These are phyloP conservation scores for Salvator merianae DNA, from an alignment of 2,113 vertebrate species.

Conservation along the genomic window DNA sequence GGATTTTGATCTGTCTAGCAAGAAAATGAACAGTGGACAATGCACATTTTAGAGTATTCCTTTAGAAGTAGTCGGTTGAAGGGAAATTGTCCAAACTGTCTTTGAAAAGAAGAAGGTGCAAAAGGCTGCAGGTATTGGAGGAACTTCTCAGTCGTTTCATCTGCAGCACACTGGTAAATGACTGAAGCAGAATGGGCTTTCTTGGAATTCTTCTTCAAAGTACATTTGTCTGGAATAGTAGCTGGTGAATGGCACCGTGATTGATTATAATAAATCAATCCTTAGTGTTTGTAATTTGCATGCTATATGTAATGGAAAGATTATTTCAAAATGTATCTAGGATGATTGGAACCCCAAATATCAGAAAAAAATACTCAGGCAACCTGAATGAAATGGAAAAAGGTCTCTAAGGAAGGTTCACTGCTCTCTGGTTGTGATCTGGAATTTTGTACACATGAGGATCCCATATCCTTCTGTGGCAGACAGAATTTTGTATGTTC, in stretches of 20 bases:
- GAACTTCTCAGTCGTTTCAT: neutral
- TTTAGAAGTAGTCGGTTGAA: constrained; percentile 27
- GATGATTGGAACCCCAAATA: constrained; percentile 24
- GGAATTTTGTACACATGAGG: too few relatives aligned
- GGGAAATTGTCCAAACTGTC: constrained; percentile 1
- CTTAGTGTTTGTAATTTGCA: constrained; percentile 58
- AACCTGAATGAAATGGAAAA: neutral
- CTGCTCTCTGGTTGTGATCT: neutral
- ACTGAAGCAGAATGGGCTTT: constrained; percentile 49
- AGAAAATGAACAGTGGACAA: constrained; percentile 40
- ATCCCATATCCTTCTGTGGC: neutral
- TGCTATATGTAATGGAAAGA: constrained; percentile 56
- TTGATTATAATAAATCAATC: constrained; percentile 62
- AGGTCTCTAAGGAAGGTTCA: neutral
- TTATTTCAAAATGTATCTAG: constrained; percentile 49
- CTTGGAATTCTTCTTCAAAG: constrained; percentile 34
- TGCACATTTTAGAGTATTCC: constrained; percentile 31
- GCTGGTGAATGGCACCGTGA: constrained; percentile 52
- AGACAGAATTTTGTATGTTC: neutral
- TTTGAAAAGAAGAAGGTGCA: constrained; percentile 35
- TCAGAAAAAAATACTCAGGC: constrained; percentile 43
- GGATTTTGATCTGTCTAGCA: constrained; percentile 40
- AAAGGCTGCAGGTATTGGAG: constrained; percentile 10
- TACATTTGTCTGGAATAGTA: constrained; percentile 54
- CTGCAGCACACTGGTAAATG: constrained; percentile 36